These are phyloP conservation scores for Pomatostomus ruficeps DNA, from an alignment of 2,113 vertebrate genomes.

Conservation along the genomic window DNA sequence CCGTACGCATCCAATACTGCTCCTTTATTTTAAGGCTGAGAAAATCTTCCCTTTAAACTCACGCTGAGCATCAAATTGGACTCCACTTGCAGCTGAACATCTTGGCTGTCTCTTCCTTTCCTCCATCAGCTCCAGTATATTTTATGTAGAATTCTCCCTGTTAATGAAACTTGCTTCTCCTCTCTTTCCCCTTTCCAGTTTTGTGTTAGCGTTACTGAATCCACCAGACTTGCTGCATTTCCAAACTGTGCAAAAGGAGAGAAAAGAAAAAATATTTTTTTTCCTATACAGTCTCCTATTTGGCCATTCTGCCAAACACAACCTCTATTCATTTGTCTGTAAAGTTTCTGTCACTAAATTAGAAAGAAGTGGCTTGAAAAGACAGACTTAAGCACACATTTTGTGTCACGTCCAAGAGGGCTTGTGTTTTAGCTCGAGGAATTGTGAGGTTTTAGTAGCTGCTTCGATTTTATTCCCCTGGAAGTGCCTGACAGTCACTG, in stretches of 20 bases:
- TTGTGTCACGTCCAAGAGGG: not conserved
- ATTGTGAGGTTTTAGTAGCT: not conserved
- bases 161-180: conserved; percentile 23
- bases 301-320: not conserved
- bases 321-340: not conserved
- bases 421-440: not conserved
- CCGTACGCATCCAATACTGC: conserved; percentile 16
- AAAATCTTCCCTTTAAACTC: conserved; percentile 65
- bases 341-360: not conserved
- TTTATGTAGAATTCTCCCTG: conserved; percentile 19
- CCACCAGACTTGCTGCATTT: not conserved
- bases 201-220: not conserved
- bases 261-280: not conserved
- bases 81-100: conserved; percentile 61
- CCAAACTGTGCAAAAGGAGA: not conserved
- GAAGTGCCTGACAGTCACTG: not conserved
- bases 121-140: conserved; percentile 16
- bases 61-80: conserved; percentile 58
- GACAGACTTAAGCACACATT: not conserved
- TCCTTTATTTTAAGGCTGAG: conserved; percentile 65
- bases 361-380: not conserved
- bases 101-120: conserved; percentile 21
- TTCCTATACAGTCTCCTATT: not conserved
- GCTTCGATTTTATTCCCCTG: not conserved
- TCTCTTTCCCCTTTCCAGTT: not conserved